Evolutionary conservation across 2,113 vertebrate genomes (phyloP), one percentile per base, ranked within the genome.

Genomic region (Nothobranchius furzeri): DNA sequence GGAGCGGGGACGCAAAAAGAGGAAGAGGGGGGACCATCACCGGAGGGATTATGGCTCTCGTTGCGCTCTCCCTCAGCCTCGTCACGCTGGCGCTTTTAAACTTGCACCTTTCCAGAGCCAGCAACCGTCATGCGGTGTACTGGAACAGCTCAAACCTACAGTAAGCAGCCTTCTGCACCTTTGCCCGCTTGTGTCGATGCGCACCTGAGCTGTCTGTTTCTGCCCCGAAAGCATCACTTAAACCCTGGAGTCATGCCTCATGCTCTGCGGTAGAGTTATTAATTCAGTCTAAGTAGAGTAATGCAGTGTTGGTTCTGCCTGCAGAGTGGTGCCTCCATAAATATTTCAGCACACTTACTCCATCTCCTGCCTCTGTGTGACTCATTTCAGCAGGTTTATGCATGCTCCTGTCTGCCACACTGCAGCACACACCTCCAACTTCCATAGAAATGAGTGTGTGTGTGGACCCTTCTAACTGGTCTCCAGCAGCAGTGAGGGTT

Each of bases 91-190:
- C 67, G 78, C 77, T 91, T 9, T 64, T 86, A 47, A 86, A 88
- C 87, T 79, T 85, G 76, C 86, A 88, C 75, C 84, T 84, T 78
- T 79, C 87, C 25, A 74, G 82, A 79, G 85, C 89, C 88, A 94
- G 90, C 68, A 90, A 94, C 90, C 92, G 95, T 75, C 95, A 96
- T 77, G 94, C 94, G 66, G 95, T 95, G 78, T 94, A 96, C 85
- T 95, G 95, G 95, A 96, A 96, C 92, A 95, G 94, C 93, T 95
- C 94, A 60, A 96, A 96, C 92, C 86, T 92, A 65, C 93, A 92
- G 95, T 96, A 91, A 96, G 94, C 94, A 75, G 10, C 68, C 30
- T 25, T 69, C 43, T n/a, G 20, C 20, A 20, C 17, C 17, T 45
- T 10, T 2, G 20, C 43, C 62, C n/a, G n/a, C n/a, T n/a, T 75